These are phyloP conservation scores for Australoheros scitulus DNA, from an alignment of 2,113 vertebrate species.

Conservation along the genomic window DNA sequence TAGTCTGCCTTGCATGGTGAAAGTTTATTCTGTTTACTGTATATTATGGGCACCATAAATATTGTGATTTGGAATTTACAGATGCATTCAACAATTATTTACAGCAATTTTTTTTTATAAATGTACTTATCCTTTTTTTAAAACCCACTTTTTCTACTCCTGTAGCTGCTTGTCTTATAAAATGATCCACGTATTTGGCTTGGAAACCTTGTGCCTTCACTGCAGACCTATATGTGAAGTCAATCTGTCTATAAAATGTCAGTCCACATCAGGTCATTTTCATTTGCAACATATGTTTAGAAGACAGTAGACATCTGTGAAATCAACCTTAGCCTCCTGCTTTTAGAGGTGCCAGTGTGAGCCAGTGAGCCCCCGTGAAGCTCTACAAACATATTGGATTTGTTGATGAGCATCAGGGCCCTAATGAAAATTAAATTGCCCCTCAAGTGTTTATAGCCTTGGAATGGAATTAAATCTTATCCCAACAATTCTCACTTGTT, in stretches of 20 bases:
- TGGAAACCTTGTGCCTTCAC: background rate
- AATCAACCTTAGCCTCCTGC: background rate
- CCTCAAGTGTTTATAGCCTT: constrained; percentile 34
- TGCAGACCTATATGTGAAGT: background rate
- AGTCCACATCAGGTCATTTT: background rate
- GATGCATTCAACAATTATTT: background rate
- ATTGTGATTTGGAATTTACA: background rate
- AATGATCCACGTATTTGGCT: background rate
- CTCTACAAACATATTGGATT: constrained; percentile 37
- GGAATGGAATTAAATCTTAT: constrained; percentile 49
- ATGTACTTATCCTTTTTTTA: background rate
- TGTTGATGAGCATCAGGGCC: constrained; percentile 33
- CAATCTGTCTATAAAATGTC: background rate
- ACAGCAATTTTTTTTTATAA: background rate
- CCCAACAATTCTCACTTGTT: constrained; percentile 27
- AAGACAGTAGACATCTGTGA: background rate
- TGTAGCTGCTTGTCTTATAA: background rate
- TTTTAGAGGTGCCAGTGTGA: background rate
- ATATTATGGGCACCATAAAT: background rate
- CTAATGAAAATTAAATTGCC: constrained; percentile 53
- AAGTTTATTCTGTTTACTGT: background rate
- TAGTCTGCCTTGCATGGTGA: background rate
- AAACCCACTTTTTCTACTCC: background rate
- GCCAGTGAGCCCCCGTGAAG: background rate
- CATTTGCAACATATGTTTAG: background rate